These are phyloP conservation scores for Bufo gargarizans DNA, from an alignment of 2,113 vertebrate species.

Conservation along the genomic window DNA sequence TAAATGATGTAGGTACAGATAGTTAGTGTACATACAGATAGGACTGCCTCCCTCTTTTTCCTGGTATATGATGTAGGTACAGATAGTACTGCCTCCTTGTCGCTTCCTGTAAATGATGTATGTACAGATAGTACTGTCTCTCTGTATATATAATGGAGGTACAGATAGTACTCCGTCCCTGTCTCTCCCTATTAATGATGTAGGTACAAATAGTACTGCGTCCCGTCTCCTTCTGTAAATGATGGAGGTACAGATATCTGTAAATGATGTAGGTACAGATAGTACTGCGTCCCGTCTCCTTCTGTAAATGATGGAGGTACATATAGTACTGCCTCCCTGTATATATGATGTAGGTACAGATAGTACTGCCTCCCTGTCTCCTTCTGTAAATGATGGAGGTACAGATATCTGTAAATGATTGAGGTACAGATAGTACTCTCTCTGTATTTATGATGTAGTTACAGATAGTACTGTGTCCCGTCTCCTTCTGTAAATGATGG, in stretches of 20 bases:
- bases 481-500: too few species aligned
- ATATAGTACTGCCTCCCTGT: background rate
- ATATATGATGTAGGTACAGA: too few species aligned
- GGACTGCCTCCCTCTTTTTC: background rate
- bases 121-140: background rate
- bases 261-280: background rate
- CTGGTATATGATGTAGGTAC: background rate
- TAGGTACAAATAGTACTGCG: too few species aligned
- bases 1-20: background rate
- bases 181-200: too few species aligned
- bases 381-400: too few species aligned
- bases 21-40: background rate
- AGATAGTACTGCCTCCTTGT: background rate
- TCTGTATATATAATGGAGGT: background rate
- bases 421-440: too few species aligned
- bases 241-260: background rate
- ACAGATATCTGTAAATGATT: too few species aligned
- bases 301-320: background rate
- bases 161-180: background rate
- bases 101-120: background rate
- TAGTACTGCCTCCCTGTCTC: too few species aligned
- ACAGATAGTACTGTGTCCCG: too few species aligned
- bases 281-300: too few species aligned
- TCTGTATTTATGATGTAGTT: too few species aligned
- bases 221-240: too few species aligned